phyloP scores from a whole-genome alignment of 2,888 invertebrate genomes.

The Pseudeuparius sepicola region DNA sequence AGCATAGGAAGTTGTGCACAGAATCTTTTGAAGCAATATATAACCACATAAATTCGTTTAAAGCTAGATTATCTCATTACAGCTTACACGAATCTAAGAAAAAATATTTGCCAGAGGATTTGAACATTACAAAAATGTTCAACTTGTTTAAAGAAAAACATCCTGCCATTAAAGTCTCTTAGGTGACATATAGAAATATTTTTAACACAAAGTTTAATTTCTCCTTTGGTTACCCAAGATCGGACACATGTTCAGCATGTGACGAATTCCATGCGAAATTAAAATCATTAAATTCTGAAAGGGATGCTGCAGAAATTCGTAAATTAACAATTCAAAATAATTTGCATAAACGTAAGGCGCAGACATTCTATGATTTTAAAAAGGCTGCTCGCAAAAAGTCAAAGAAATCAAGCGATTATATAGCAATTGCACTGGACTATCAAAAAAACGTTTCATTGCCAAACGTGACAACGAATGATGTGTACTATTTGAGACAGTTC shows the following conservation, averaged over 20 bases:
- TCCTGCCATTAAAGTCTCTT: not conserved
- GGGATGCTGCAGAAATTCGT: slow-evolving; percentile 3
- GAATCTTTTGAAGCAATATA: slow-evolving; percentile 4
- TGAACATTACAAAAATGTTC: slow-evolving; percentile 8
- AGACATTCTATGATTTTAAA: slow-evolving; percentile 4
- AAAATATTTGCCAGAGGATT: slow-evolving; percentile 9
- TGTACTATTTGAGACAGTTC: slow-evolving; percentile 10
- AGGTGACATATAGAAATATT: slow-evolving; percentile 3
- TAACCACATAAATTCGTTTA: slow-evolving; percentile 12
- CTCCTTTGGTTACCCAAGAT: slow-evolving; percentile 4
- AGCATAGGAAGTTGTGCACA: slow-evolving; percentile 11
- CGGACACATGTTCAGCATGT: no score
- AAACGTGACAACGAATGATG: slow-evolving; percentile 11
- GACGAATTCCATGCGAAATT: slow-evolving; percentile 10
- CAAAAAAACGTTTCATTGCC: slow-evolving; percentile 13
- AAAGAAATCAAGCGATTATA: slow-evolving; percentile 7
- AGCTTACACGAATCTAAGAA: slow-evolving; percentile 2
- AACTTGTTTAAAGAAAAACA: not conserved
- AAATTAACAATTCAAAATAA: slow-evolving; percentile 6
- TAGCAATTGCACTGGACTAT: slow-evolving; percentile 15
- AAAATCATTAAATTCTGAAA: slow-evolving; percentile 4
- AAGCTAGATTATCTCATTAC: slow-evolving; percentile 10
- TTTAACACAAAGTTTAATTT: slow-evolving; percentile 4
- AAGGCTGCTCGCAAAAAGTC: slow-evolving; percentile 9
- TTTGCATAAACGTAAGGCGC: slow-evolving; percentile 4